Evolutionary conservation across 2,797 vertebrate species (phyloP).

Genomic region (Phrynocephalus forsythii): DNA sequence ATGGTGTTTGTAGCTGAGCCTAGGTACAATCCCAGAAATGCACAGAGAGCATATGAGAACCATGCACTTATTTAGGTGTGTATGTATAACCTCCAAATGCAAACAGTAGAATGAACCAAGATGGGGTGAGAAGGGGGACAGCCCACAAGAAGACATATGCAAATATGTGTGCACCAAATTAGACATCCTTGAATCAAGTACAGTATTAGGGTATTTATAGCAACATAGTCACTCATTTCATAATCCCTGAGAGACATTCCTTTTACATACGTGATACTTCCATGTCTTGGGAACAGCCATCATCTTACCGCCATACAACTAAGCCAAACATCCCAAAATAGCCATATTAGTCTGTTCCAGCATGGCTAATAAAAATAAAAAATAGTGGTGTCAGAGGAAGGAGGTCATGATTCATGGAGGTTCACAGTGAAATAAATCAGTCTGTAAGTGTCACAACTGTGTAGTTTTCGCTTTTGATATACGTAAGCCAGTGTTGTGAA

Average conservation of each 20-base stretch:
- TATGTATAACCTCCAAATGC: not conserved
- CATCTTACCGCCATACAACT: not conserved
- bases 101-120: not conserved
- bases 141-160: not conserved
- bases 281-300: constrained; percentile 36
- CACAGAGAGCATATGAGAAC: not conserved
- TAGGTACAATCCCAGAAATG: not conserved
- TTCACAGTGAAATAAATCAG: too few relatives aligned
- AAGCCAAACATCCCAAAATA: not conserved
- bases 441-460: too few relatives aligned
- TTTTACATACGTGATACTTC: constrained; percentile 36
- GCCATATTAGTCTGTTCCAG: too few relatives aligned
- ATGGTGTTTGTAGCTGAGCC: not conserved
- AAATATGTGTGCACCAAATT: not conserved
- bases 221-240: not conserved
- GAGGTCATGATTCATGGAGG: too few relatives aligned
- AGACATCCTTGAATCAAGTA: not conserved
- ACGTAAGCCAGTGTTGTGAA: not conserved
- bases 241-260: constrained; percentile 13
- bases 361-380: too few relatives aligned
- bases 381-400: too few relatives aligned
- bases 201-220: too few relatives aligned
- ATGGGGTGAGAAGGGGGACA: too few relatives aligned
- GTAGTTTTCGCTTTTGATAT: too few relatives aligned
- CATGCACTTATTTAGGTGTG: not conserved